phyloP scores from a whole-genome alignment of 2,888 invertebrate genomes.

The Anagyrus pseudococci region DNA sequence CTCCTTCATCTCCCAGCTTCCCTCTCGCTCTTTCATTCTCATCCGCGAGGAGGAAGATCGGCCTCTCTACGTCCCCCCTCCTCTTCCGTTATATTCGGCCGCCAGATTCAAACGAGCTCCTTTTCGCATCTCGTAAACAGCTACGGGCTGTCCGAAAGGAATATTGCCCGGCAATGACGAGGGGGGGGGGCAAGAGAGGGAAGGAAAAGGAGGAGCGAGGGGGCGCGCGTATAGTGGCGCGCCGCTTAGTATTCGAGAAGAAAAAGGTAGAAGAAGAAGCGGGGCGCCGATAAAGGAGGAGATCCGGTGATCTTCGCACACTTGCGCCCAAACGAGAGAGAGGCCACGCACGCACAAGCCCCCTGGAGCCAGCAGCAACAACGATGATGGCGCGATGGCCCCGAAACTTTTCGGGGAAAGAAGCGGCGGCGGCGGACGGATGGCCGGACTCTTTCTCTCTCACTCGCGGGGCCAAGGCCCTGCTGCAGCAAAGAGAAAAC shows the following conservation, averaged over 20 bases:
- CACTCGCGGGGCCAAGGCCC: slow-evolving; percentile 34
- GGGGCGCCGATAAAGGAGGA: slow-evolving; percentile 38
- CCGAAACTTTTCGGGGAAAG: slow-evolving; percentile 37
- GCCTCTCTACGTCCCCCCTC: background rate
- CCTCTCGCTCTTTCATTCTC: slow-evolving; percentile 7
- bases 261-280: slow-evolving; percentile 30
- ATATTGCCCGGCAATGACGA: slow-evolving; percentile 14
- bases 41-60: slow-evolving; percentile 22
- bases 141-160: slow-evolving; percentile 11
- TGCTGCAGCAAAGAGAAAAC: slow-evolving; percentile 32
- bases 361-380: slow-evolving; percentile 25
- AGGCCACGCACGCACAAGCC: background rate
- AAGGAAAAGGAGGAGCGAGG: slow-evolving; percentile 7
- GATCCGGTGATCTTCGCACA: slow-evolving; percentile 30
- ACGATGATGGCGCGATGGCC: slow-evolving; percentile 15
- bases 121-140: slow-evolving; percentile 24
- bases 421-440: slow-evolving; percentile 28
- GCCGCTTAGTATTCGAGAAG: too few species aligned
- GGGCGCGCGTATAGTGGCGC: too few species aligned
- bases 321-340: background rate
- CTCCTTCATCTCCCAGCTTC: too few species aligned
- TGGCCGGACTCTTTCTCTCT: too few species aligned
- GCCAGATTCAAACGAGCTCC: slow-evolving; percentile 24
- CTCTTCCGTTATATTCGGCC: background rate
- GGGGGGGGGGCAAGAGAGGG: background rate